A percentile compares a stretch with the other conserved stretches of the same genome.
Evolutionary conservation across 2,797 vertebrate genomes (phyloP).

Genomic region (Gadopsis marmoratus): DNA sequence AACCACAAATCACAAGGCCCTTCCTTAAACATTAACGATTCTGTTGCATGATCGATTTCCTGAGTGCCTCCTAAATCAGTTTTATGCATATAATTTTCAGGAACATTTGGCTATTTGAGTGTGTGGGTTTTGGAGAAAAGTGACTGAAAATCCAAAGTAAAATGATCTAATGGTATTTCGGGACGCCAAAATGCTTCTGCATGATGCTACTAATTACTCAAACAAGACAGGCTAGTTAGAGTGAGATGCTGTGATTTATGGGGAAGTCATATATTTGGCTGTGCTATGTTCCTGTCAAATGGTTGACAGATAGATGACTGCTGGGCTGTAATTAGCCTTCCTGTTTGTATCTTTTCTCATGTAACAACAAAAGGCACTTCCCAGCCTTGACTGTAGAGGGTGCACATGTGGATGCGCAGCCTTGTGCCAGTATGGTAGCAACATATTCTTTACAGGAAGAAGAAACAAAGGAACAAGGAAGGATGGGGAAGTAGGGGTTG

Average conservation of each 20-base stretch:
- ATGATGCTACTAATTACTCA: slow-evolving; percentile 84
- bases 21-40: slow-evolving; percentile 84
- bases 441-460: slow-evolving; percentile 56
- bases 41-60: slow-evolving; percentile 82
- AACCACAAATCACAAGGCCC: slow-evolving; percentile 78
- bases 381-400: slow-evolving; percentile 72
- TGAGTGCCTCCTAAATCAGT: slow-evolving; percentile 84
- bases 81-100: slow-evolving; percentile 84
- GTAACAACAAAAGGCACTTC: slow-evolving; percentile 76
- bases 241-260: slow-evolving; percentile 82
- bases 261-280: slow-evolving; percentile 76
- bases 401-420: slow-evolving; percentile 52
- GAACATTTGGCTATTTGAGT: slow-evolving; percentile 83
- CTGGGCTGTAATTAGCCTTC: slow-evolving; percentile 82
- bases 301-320: slow-evolving; percentile 82
- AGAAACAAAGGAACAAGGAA: slow-evolving; percentile 52
- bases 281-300: slow-evolving; percentile 82
- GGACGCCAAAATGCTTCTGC: slow-evolving; percentile 77
- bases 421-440: slow-evolving; percentile 33
- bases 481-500: slow-evolving; percentile 50
- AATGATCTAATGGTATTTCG: slow-evolving; percentile 81
- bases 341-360: slow-evolving; percentile 81
- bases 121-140: slow-evolving; percentile 81
- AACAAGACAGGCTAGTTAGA: slow-evolving; percentile 81
- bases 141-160: slow-evolving; percentile 83